Conservation (phyloP, 2,797 vertebrate species). For the Notolepis coatsorum region DNA sequence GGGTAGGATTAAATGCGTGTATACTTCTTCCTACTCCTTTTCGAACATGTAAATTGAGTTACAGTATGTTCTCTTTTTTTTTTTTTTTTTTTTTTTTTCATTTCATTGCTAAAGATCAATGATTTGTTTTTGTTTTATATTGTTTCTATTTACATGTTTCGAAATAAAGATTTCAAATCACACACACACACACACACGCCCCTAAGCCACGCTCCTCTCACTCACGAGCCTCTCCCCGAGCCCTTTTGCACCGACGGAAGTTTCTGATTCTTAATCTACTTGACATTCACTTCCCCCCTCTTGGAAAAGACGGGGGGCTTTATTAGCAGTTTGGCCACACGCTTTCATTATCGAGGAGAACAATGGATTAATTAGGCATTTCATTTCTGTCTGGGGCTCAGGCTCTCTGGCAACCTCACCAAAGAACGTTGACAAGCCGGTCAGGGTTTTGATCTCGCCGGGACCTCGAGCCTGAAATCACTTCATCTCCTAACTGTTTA, state of each 20-base stretch:
- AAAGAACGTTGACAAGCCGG: constrained; percentile 61
- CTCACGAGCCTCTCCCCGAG: constrained; percentile 34
- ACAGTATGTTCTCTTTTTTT: too few relatives aligned
- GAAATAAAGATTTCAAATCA: too few relatives aligned
- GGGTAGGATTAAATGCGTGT: too few relatives aligned
- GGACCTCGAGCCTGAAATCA: constrained; percentile 63
- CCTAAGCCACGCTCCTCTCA: constrained; percentile 35
- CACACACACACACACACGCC: constrained; percentile 32
- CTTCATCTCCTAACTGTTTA: constrained; percentile 69
- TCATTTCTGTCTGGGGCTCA: constrained; percentile 56
- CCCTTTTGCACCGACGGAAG: constrained; percentile 29
- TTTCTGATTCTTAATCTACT: constrained; percentile 43
- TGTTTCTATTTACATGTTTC: too few relatives aligned
- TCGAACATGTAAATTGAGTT: too few relatives aligned
- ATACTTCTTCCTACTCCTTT: too few relatives aligned
- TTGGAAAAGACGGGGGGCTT: constrained; percentile 26
- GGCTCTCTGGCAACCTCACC: constrained; percentile 64
- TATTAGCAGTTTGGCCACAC: constrained; percentile 47
- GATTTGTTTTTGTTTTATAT: too few relatives aligned
- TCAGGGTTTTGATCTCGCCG: constrained; percentile 66
- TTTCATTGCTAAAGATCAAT: too few relatives aligned
- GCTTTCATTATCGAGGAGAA: constrained; percentile 60
- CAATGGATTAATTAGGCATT: constrained; percentile 74
- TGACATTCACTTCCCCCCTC: constrained; percentile 42
- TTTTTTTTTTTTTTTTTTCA: too few relatives aligned